These are phyloP conservation scores for Mimas tiliae DNA, from an alignment of 2,888 invertebrate species.

Conservation along the genomic window DNA sequence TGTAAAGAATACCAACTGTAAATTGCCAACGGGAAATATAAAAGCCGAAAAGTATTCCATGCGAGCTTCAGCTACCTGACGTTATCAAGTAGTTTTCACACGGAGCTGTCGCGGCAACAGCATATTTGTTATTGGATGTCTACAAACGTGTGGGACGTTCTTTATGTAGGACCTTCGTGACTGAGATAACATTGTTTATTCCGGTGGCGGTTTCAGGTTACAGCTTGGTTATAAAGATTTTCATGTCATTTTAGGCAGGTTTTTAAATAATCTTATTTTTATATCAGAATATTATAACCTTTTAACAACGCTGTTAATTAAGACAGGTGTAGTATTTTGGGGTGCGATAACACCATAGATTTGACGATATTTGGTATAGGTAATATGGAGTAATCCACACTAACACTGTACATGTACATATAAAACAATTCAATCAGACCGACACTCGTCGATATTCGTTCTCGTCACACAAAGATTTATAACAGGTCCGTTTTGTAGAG, in stretches of 20 bases:
- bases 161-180: not conserved
- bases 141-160: constrained; percentile 29
- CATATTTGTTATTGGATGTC: constrained; percentile 20
- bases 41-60: constrained; percentile 15
- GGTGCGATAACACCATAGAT: no score
- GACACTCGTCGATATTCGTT: no score
- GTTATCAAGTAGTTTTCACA: constrained; percentile 46
- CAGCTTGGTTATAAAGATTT: constrained; percentile 5
- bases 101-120: constrained; percentile 36
- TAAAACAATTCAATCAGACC: no score
- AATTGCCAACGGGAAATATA: constrained; percentile 18
- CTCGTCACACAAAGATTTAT: no score
- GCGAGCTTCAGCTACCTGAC: constrained; percentile 34
- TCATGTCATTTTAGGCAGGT: constrained; percentile 32
- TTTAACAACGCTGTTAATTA: no score
- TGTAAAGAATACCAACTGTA: constrained; percentile 1
- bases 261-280: not conserved
- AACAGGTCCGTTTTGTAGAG: no score
- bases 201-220: constrained; percentile 8
- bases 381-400: no score
- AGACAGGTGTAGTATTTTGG: no score
- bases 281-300: no score
- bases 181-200: constrained; percentile 18
- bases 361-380: no score
- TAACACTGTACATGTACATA: no score